phyloP scores from a whole-genome alignment of 2,888 invertebrate species.

The Oxyteleia sp. region DNA sequence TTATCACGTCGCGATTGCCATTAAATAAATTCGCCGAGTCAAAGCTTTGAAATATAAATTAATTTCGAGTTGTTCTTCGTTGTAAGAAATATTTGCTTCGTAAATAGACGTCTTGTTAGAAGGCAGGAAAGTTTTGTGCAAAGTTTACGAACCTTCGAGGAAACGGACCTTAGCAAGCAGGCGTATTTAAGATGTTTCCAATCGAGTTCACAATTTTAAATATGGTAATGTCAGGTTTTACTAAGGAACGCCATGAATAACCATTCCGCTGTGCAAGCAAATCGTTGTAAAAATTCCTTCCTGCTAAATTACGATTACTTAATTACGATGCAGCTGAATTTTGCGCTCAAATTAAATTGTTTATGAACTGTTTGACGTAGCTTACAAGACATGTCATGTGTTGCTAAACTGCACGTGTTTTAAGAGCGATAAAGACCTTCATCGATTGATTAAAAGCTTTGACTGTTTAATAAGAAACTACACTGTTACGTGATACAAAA shows the following conservation, averaged over 20 bases:
- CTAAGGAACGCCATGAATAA: constrained; percentile 26
- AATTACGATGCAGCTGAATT: constrained; percentile 4
- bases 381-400: neutral
- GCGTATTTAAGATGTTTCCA: constrained; percentile 32
- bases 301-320: constrained; percentile 1
- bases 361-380: too few species aligned
- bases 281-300: constrained; percentile 9
- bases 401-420: neutral
- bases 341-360: too few species aligned
- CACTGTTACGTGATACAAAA: neutral
- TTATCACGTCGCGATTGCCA: too few species aligned
- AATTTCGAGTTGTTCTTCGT: too few species aligned
- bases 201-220: constrained; percentile 30
- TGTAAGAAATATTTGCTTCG: constrained; percentile 44
- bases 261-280: constrained; percentile 9
- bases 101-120: constrained; percentile 50
- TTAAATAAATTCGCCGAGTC: too few species aligned
- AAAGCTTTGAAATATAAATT: too few species aligned
- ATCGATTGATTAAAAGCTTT: constrained; percentile 26
- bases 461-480: neutral
- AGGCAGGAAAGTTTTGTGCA: constrained; percentile 29
- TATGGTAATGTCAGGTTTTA: constrained; percentile 27
- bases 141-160: constrained; percentile 39
- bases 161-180: constrained; percentile 30
- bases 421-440: constrained; percentile 11